A percentile compares a stretch with the other conserved stretches of the same genome.
These are phyloP conservation scores for Drosophila pruinosa DNA, from an alignment of 1,140 invertebrate genomes.

Conservation along the genomic window DNA sequence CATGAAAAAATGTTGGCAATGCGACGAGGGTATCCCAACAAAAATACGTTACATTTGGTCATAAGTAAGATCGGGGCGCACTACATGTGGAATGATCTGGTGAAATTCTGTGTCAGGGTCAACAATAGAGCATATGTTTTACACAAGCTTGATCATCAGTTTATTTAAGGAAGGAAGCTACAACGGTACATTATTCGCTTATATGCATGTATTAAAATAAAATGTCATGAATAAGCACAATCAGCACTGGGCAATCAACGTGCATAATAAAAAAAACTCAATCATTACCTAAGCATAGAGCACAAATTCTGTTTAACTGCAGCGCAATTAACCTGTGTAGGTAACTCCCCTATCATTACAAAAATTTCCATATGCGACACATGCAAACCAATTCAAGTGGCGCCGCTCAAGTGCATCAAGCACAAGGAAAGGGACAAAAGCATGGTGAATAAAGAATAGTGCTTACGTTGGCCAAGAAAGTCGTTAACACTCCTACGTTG, in stretches of 20 bases:
- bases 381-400: constrained; percentile 49
- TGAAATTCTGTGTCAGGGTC: constrained; percentile 66
- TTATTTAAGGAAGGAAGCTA: too few relatives aligned
- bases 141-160: background rate
- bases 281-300: constrained; percentile 54
- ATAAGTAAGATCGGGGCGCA: constrained; percentile 3
- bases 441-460: background rate
- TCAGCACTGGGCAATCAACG: constrained; percentile 53
- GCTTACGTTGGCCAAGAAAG: constrained; percentile 9
- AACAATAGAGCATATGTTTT: constrained; percentile 32
- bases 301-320: constrained; percentile 29
- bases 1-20: background rate
- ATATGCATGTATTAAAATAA: too few relatives aligned
- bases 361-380: constrained; percentile 71
- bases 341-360: constrained; percentile 62
- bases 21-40: background rate
- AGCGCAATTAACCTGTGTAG: constrained; percentile 45
- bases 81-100: constrained; percentile 35
- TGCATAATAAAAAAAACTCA: constrained; percentile 54
- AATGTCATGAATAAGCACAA: constrained; percentile 25
- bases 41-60: constrained; percentile 59
- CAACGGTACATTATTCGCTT: too few relatives aligned
- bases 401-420: constrained; percentile 34
- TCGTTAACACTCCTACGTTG: background rate
- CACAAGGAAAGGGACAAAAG: background rate